Evolutionary conservation across 2,888 invertebrate species (phyloP).

Genomic region (Hypena proboscidalis): DNA sequence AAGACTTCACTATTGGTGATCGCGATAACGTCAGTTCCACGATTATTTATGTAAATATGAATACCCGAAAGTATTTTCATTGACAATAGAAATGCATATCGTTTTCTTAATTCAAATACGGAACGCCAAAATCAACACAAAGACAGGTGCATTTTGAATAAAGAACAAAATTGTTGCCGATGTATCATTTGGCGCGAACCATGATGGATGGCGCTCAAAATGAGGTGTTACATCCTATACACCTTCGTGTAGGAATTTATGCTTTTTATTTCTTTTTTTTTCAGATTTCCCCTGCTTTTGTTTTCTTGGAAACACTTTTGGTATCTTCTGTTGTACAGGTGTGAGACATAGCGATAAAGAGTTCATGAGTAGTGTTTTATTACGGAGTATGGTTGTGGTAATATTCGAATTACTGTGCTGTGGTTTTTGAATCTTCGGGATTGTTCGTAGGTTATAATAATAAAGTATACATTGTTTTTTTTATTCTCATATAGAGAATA

Average conservation of each 20-base stretch:
- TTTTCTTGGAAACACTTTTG: conserved; percentile 24
- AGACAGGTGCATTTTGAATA: conserved; percentile 38
- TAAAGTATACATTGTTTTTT: no score
- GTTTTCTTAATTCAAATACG: conserved; percentile 8
- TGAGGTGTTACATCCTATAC: conserved; percentile 43
- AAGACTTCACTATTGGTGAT: no score
- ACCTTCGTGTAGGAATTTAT: conserved; percentile 26
- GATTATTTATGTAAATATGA: no score
- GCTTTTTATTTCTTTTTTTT: conserved; percentile 10
- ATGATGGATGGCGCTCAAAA: conserved; percentile 46
- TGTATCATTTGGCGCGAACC: conserved; percentile 34
- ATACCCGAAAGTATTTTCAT: no score
- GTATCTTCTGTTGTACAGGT: conserved; percentile 26
- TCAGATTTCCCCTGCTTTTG: conserved; percentile 15
- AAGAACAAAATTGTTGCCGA: conserved; percentile 30
- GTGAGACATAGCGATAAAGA: conserved; percentile 16
- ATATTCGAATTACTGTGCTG: no score
- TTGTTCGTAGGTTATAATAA: no score
- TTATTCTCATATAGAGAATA: no score
- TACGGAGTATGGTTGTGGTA: no score
- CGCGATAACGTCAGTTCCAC: no score
- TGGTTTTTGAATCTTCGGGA: no score
- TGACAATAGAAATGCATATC: no score
- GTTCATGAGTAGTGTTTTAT: conserved; percentile 28
- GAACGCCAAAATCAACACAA: conserved; percentile 9